Conservation (phyloP, 2,113 vertebrate genomes). For the Bujurquina vittata region DNA sequence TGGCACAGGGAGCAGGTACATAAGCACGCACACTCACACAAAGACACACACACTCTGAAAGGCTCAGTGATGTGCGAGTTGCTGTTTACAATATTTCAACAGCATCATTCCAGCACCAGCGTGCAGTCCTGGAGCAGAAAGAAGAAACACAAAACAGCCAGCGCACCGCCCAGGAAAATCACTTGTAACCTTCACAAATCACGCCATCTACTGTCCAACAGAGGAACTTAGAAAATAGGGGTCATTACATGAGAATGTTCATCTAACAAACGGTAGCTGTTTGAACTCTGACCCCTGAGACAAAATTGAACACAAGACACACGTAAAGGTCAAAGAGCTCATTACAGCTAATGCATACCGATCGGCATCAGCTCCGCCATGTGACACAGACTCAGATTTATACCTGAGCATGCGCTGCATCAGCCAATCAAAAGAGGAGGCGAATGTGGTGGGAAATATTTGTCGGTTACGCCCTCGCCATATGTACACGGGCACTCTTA, state of each 20-base stretch:
- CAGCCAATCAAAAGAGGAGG: too few relatives aligned
- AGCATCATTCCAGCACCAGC: background rate
- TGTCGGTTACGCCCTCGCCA: background rate
- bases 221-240: background rate
- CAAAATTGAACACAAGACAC: background rate
- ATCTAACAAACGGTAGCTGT: background rate
- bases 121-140: background rate
- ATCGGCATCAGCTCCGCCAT: background rate
- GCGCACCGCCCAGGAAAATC: background rate
- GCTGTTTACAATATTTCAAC: constrained; percentile 17
- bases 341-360: background rate
- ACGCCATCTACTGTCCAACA: constrained; percentile 32
- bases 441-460: too few relatives aligned
- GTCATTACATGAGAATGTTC: background rate
- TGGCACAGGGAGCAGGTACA: background rate
- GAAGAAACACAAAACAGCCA: background rate
- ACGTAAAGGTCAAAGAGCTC: background rate
- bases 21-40: background rate
- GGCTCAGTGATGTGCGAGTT: background rate
- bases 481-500: background rate
- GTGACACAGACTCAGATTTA: background rate
- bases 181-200: background rate
- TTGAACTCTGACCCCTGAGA: background rate
- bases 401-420: background rate
- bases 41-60: background rate